phyloP scores from a whole-genome alignment of 2,888 invertebrate genomes.

The Lagria hirta region DNA sequence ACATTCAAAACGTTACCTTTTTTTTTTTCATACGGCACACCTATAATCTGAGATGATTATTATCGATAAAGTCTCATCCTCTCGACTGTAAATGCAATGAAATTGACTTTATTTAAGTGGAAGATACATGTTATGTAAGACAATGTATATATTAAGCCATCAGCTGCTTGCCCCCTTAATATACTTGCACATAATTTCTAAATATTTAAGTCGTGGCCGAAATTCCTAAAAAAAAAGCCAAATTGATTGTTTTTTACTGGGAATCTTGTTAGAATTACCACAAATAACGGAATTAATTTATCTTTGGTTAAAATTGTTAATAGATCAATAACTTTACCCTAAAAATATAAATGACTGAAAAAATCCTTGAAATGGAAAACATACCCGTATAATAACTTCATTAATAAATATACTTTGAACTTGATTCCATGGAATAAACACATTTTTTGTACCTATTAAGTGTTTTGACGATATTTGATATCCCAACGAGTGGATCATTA shows the following conservation, averaged over 20 bases:
- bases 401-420: slow-evolving; percentile 34
- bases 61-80: too few species aligned
- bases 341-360: slow-evolving; percentile 7
- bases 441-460: slow-evolving; percentile 19
- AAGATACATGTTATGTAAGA: too few species aligned
- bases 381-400: slow-evolving; percentile 32
- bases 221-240: slow-evolving; percentile 17
- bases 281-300: slow-evolving; percentile 19
- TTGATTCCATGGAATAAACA: slow-evolving; percentile 32
- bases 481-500: slow-evolving; percentile 29
- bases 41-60: too few species aligned
- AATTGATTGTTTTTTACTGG: too few species aligned
- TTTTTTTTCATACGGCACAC: too few species aligned
- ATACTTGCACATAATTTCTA: slow-evolving; percentile 20
- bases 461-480: slow-evolving; percentile 26
- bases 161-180: slow-evolving; percentile 16
- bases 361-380: background rate
- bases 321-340: slow-evolving; percentile 23
- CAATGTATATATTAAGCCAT: too few species aligned
- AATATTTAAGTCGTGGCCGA: slow-evolving; percentile 14
- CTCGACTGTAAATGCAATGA: too few species aligned
- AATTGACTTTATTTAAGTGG: too few species aligned
- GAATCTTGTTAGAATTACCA: too few species aligned
- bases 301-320: slow-evolving; percentile 23
- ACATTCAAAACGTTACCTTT: too few species aligned